Evolutionary conservation across 2,888 invertebrate species (phyloP), one percentile per base, ranked within the genome.

Genomic region (Aricia artaxerxes): DNA sequence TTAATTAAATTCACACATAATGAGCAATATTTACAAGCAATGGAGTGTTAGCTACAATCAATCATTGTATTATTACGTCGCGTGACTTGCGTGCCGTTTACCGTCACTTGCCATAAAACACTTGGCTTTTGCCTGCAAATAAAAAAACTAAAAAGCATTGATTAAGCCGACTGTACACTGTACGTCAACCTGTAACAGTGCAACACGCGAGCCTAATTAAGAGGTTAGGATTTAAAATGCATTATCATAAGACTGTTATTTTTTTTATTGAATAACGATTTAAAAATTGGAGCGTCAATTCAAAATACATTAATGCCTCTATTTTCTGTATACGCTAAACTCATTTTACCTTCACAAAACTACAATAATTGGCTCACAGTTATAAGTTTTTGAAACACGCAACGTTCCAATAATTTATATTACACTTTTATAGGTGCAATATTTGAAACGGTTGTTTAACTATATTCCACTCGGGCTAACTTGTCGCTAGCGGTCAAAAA

Each of bases 1-100:
- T 24, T 49, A 31, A 24, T 13, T 31, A 53, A 76, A 35, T 53
- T 57, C 57, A 53, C 49, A 69, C 69, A 69, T 69, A 69, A 69
- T 69, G 13, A 69, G 69, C 35, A 69, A 69, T 69, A 11, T 69
- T 87, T 85, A 85, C 85, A 86, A 85, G 84, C 87, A 89, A 89
- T 88, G 90, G 88, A 91, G 89, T 90, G 89, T 87, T 87, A 90
- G 90, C 87, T 87, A 86, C 89, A 86, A 92, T 92, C 91, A 90
- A 92, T 92, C 91, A 91, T 88, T 83, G 87, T 86, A 86, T 88
- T 89, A 90, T 89, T 87, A 87, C 84, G 86, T 91, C 86, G 91
- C 91, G 91, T 91, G 91, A 86, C 86, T 85, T 82, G 85, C 84
- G 85, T 87, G 88, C 87, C 86, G 85, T 86, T 89, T 85, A 85